phyloP scores from a whole-genome alignment of 2,797 vertebrate species.

The Setipinna tenuifilis region DNA sequence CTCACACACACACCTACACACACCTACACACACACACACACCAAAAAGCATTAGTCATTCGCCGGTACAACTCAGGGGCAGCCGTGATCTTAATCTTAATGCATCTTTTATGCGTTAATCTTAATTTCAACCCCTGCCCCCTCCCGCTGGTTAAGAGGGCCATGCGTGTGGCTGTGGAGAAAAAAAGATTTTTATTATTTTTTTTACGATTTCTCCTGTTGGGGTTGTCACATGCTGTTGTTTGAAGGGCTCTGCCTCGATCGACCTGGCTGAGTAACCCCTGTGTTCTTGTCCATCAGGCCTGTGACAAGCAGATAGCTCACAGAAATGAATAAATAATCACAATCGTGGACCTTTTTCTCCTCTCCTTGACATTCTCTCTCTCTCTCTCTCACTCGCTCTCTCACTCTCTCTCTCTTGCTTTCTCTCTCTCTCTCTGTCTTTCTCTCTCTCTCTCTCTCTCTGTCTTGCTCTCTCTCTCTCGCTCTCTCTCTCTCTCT shows the following conservation, averaged over 20 bases:
- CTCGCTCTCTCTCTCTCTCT: too few relatives aligned
- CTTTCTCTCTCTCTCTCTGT: background rate
- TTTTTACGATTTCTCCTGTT: slow-evolving; percentile 34
- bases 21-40: background rate
- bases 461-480: too few relatives aligned
- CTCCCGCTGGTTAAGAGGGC: slow-evolving; percentile 27
- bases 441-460: background rate
- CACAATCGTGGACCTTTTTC: background rate
- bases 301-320: background rate
- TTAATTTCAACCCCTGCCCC: slow-evolving; percentile 32
- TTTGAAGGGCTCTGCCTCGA: background rate
- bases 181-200: slow-evolving; percentile 9
- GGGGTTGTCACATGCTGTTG: background rate
- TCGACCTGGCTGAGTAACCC: background rate
- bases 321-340: slow-evolving; percentile 11
- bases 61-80: background rate
- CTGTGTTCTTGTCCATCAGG: slow-evolving; percentile 7
- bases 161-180: background rate
- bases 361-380: background rate
- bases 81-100: slow-evolving; percentile 36
- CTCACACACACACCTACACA: background rate
- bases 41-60: slow-evolving; percentile 11
- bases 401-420: too few relatives aligned
- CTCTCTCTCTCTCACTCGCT: background rate
- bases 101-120: slow-evolving; percentile 43